Evolutionary conservation across 2,888 invertebrate genomes (phyloP).

Genomic region (Holacanthella duospinosa): DNA sequence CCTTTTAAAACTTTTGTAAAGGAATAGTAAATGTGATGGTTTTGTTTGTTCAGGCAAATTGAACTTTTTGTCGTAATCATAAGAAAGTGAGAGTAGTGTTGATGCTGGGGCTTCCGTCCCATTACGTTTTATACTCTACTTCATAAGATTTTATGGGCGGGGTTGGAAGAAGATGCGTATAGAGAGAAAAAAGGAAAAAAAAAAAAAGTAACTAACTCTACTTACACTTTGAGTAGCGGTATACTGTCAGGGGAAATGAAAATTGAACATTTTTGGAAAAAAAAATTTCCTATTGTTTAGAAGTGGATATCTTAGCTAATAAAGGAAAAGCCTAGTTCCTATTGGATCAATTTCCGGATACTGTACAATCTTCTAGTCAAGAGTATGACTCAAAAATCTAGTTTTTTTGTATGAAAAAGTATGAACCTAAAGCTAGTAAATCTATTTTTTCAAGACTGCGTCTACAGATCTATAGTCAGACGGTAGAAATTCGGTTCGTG

Average conservation of each 20-base stretch:
- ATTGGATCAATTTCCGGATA: not conserved
- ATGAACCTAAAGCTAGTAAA: not conserved
- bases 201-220: too few relatives aligned
- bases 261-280: too few relatives aligned
- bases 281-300: not conserved
- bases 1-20: slow-evolving; percentile 1
- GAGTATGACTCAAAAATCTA: too few relatives aligned
- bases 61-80: not conserved
- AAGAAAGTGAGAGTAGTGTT: slow-evolving; percentile 1
- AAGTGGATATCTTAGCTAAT: not conserved
- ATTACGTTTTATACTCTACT: not conserved
- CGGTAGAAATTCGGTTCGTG: too few relatives aligned
- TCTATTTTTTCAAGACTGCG: too few relatives aligned
- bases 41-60: slow-evolving; percentile 1
- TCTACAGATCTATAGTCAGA: too few relatives aligned
- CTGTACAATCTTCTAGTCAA: too few relatives aligned
- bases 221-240: too few relatives aligned
- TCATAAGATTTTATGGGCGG: slow-evolving; percentile 1
- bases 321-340: not conserved
- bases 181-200: not conserved
- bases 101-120: not conserved
- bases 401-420: not conserved
- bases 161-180: not conserved
- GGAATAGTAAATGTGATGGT: slow-evolving; percentile 3
- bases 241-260: slow-evolving; percentile 2